Percentiles rank a stretch among this genome's conserved stretches.
phyloP scores from a whole-genome alignment of 2,797 vertebrate genomes.

The Salmo trutta region DNA sequence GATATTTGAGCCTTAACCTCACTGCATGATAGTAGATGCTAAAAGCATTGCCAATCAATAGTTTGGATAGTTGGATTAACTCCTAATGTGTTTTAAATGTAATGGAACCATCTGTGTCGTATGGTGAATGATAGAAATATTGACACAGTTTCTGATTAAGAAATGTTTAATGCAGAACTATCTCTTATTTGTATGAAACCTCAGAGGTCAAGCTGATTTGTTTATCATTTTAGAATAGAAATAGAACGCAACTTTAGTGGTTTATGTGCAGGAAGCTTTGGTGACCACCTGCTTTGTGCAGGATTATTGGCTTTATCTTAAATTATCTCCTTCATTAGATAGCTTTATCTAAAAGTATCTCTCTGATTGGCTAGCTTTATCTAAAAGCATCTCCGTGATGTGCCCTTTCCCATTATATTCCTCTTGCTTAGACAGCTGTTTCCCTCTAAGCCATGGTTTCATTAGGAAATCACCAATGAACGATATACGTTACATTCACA shows the following conservation, averaged over 20 bases:
- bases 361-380: conserved; percentile 11
- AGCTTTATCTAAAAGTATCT: too few relatives aligned
- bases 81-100: background rate
- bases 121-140: background rate
- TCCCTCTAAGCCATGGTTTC: conserved; percentile 48
- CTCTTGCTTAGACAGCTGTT: conserved; percentile 62
- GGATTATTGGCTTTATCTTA: conserved; percentile 39
- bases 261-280: conserved; percentile 12
- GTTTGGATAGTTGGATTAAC: background rate
- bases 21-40: background rate
- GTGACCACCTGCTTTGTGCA: conserved; percentile 47
- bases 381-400: conserved; percentile 34
- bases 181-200: too few relatives aligned
- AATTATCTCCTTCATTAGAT: too few relatives aligned
- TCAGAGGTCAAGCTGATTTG: too few relatives aligned
- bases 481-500: conserved; percentile 26
- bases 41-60: conserved; percentile 1
- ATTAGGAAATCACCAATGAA: conserved; percentile 33
- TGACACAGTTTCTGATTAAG: background rate
- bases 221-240: background rate
- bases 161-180: too few relatives aligned
- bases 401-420: conserved; percentile 44
- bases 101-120: background rate
- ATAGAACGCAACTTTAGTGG: background rate
- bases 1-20: background rate